Base-by-base conservation (phyloP, 2,888 invertebrate species). In the Tinea semifulvella region DNA sequence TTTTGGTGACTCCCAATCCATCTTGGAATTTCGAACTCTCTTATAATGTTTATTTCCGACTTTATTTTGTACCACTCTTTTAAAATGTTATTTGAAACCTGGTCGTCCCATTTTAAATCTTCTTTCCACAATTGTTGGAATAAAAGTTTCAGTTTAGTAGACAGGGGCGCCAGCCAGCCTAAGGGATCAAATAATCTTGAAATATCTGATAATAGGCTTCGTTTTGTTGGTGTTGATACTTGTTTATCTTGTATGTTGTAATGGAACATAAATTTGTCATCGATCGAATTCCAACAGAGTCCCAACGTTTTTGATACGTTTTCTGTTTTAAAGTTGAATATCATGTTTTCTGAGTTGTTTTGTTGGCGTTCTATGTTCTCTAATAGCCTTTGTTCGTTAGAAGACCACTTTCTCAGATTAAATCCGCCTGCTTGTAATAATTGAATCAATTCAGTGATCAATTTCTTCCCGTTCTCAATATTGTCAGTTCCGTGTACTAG, bases 321-420 rank as follows among this genome's bases (percentile, higher is more conserved):
- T n/a, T n/a, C n/a, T n/a, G n/a, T n/a, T n/a, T n/a, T n/a, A n/a
- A n/a, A n/a, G n/a, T n/a, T n/a, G n/a, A n/a, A n/a, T n/a, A n/a
- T n/a, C n/a, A n/a, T n/a, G n/a, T n/a, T n/a, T n/a, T n/a, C n/a
- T n/a, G n/a, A n/a, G n/a, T n/a, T n/a, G n/a, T n/a, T n/a, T n/a
- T n/a, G n/a, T n/a, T n/a, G n/a, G n/a, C n/a, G n/a, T n/a, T n/a
- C n/a, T n/a, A n/a, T n/a, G n/a, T n/a, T n/a, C n/a, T n/a, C n/a
- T n/a, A n/a, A n/a, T n/a, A n/a, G n/a, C n/a, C n/a, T n/a, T n/a
- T n/a, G 20, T 11, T 46, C 43, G 19, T 48, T 49, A 1, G 45
- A 47, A 8, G 43, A 19, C 47, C 47, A 51, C 22, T 51, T 51
- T 20, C 51, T 17, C 11, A 51, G 31, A 19, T 47, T 46, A 17